Conservation (phyloP, 2,888 invertebrate genomes). For the Eilema griseolum region DNA sequence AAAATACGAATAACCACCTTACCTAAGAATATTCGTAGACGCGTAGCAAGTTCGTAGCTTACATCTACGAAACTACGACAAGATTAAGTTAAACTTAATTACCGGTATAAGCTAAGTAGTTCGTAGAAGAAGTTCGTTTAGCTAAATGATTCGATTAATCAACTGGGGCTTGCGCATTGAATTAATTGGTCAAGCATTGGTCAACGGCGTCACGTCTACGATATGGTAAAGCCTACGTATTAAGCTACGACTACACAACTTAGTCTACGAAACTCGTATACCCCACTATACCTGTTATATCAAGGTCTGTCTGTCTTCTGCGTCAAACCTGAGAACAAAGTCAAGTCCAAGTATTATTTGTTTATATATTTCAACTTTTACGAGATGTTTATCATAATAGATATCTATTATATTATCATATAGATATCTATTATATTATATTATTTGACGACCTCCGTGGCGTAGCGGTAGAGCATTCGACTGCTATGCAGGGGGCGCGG, state of each 20-base stretch:
- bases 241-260: neutral
- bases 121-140: neutral
- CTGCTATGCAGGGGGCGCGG: too few species aligned
- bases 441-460: too few species aligned
- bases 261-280: neutral
- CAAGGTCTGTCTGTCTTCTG: too few species aligned
- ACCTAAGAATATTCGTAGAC: neutral
- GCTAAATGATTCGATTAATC: neutral
- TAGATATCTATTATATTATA: too few species aligned
- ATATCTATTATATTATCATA: too few species aligned
- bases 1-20: neutral
- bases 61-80: slow-evolving; percentile 5
- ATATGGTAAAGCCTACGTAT: neutral
- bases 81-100: slow-evolving; percentile 4
- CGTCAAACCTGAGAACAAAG: too few species aligned
- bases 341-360: too few species aligned
- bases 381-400: too few species aligned
- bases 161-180: neutral
- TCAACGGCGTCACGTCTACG: neutral
- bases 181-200: neutral
- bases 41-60: neutral
- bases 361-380: too few species aligned
- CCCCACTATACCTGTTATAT: too few species aligned
- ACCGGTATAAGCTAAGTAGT: too few species aligned
- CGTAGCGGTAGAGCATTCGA: too few species aligned